Evolutionary conservation across 2,797 vertebrate genomes (phyloP), one percentile per base, ranked within the genome.

Genomic region (Microtus californicus): DNA sequence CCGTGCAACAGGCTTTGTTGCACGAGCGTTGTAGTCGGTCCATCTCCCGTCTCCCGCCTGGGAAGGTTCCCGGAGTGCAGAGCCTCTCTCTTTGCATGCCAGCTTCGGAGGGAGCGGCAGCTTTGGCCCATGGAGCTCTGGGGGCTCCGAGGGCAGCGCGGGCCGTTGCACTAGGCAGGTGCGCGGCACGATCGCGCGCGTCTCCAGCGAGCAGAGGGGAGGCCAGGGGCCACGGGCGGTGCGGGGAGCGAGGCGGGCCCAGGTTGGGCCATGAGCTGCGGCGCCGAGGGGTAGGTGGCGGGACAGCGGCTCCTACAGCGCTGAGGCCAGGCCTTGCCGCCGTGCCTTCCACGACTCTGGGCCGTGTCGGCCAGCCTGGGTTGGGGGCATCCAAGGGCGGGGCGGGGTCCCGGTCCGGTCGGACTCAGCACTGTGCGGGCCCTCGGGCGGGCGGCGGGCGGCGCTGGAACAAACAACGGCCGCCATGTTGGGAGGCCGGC

Each of bases 381-480:
- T 73, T 87, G 97, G 87, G 96, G 93, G 96, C 85, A 91, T 89
- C 97, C 90, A 71, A 59, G 96, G 54, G 82, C 71, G 96, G 76
- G 96, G n/a, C 94, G 51, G 89, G 89, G 97, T 94, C 94, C 45
- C 89, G 96, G 97, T 95, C 87, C 95, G 56, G 67, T 78, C 23
- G 92, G 93, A 93, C 59, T 17, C 43, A 43, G 71, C 73, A 43
- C 76, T 59, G 74, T 77, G 43, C 87, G 92, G 93, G 90, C 87
- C 29, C 56, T 87, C 96, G 59, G 90, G 92, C 87, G 37, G 56
- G 97, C 99, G 98, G 99, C 99, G 99, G 99, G 99, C 99, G 98
- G 99, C 99, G 93, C 95, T 99, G 99, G 99, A 99, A 99, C 99
- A 99, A 99, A 99, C 99, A 99, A 99, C 99, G 99, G 99, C 99